These are phyloP conservation scores for Spermophilus dauricus DNA, from an alignment of 2,113 vertebrate genomes.

Conservation along the genomic window DNA sequence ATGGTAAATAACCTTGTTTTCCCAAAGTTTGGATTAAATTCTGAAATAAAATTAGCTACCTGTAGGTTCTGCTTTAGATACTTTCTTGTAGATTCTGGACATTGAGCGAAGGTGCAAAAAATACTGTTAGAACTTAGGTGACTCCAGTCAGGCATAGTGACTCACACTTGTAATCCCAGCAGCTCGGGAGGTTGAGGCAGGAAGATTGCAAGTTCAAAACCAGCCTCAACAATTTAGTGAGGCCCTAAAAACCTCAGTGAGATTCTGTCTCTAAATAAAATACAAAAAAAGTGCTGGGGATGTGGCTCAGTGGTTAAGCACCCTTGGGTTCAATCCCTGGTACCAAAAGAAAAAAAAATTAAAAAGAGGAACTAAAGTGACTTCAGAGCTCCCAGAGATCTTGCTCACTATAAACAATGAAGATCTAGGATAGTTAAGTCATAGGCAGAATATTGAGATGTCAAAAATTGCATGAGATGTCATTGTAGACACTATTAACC, in stretches of 20 bases:
- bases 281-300: no score
- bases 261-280: no score
- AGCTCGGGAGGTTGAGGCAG: no score
- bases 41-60: neutral
- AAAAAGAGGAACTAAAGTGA: no score
- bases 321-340: no score
- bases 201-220: no score
- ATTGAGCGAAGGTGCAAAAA: neutral
- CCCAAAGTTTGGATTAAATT: neutral
- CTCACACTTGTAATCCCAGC: no score
- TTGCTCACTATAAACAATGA: neutral
- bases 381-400: neutral
- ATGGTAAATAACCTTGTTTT: neutral
- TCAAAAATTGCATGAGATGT: neutral
- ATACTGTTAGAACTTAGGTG: neutral
- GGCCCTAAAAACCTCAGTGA: no score
- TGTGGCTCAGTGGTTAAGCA: no score
- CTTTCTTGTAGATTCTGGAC: neutral
- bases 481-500: neutral
- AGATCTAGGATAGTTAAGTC: neutral
- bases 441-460: neutral
- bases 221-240: no score
- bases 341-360: no score
- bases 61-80: neutral
- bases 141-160: rapidly evolving